phyloP scores from a whole-genome alignment of 2,797 vertebrate genomes.

The Parauchenoglanis punctatus region DNA sequence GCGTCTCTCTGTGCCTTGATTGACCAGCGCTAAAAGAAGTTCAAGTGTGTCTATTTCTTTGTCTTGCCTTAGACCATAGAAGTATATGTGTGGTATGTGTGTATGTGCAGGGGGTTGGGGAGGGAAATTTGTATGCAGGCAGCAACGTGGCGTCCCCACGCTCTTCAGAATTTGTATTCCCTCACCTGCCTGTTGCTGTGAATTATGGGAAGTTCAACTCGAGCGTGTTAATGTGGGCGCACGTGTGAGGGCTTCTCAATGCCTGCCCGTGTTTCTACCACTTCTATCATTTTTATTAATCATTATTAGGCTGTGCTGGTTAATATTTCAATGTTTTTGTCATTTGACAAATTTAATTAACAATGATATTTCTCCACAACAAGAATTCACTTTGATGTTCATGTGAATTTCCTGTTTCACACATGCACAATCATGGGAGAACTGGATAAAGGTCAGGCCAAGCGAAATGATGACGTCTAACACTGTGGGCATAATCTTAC shows the following conservation, averaged over 20 bases:
- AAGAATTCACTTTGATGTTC: neutral
- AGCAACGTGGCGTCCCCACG: slow-evolving; percentile 53
- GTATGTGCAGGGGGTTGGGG: slow-evolving; percentile 55
- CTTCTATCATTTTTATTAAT: neutral
- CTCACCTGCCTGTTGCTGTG: slow-evolving; percentile 95
- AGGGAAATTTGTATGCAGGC: slow-evolving; percentile 84
- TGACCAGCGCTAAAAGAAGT: slow-evolving; percentile 67
- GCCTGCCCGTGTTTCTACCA: slow-evolving; percentile 76
- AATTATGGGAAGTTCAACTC: slow-evolving; percentile 89
- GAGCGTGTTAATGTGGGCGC: slow-evolving; percentile 87
- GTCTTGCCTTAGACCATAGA: slow-evolving; percentile 72
- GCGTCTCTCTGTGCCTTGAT: slow-evolving; percentile 65
- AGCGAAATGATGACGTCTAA: neutral
- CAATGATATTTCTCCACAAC: neutral
- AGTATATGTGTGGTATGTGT: slow-evolving; percentile 52
- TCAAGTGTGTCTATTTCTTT: slow-evolving; percentile 74
- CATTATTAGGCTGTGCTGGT: neutral
- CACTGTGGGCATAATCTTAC: neutral
- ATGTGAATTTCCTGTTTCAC: neutral
- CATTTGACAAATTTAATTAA: neutral
- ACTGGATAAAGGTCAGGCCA: neutral
- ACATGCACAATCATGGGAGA: neutral
- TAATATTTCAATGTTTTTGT: neutral
- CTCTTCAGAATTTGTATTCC: slow-evolving; percentile 77
- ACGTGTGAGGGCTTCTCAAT: slow-evolving; percentile 85